phyloP scores from a whole-genome alignment of 2,888 invertebrate genomes.

The Sinopyrophorus schimmeli region DNA sequence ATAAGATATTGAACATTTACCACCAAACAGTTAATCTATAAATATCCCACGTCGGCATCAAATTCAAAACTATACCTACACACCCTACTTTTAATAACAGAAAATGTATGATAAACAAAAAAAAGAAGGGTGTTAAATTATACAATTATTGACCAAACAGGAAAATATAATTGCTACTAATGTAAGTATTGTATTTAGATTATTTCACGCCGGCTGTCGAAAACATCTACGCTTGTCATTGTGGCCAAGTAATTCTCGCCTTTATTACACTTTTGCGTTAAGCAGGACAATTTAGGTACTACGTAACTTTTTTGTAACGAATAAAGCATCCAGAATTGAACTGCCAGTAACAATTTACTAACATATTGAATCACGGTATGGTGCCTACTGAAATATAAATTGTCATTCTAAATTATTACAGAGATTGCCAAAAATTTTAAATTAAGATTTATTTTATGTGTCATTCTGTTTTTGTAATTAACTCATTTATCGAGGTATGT shows the following conservation, averaged over 20 bases:
- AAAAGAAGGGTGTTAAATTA: no score
- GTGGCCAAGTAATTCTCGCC: conserved; percentile 37
- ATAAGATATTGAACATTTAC: no score
- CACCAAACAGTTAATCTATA: no score
- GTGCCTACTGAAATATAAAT: conserved; percentile 43
- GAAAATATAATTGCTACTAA: conserved; percentile 30
- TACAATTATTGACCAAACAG: conserved; percentile 45
- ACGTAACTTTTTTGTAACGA: conserved; percentile 42
- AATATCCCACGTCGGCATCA: no score
- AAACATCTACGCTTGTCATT: conserved; percentile 40
- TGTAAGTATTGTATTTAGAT: conserved; percentile 44
- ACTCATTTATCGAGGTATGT: no score
- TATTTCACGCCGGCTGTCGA: conserved; percentile 45
- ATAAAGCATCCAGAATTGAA: conserved; percentile 48
- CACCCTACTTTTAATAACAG: no score
- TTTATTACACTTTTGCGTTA: conserved; percentile 35
- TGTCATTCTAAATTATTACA: conserved; percentile 43
- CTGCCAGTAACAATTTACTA: conserved; percentile 51
- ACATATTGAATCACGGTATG: conserved; percentile 48
- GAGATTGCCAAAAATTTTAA: conserved; percentile 16
- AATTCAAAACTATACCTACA: no score
- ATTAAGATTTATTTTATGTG: no score
- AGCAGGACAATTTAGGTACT: conserved; percentile 35
- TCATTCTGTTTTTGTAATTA: no score
- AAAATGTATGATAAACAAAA: no score